Evolutionary conservation across 2,113 vertebrate genomes (phyloP).

Genomic region (Balaenoptera acutorostrata): DNA sequence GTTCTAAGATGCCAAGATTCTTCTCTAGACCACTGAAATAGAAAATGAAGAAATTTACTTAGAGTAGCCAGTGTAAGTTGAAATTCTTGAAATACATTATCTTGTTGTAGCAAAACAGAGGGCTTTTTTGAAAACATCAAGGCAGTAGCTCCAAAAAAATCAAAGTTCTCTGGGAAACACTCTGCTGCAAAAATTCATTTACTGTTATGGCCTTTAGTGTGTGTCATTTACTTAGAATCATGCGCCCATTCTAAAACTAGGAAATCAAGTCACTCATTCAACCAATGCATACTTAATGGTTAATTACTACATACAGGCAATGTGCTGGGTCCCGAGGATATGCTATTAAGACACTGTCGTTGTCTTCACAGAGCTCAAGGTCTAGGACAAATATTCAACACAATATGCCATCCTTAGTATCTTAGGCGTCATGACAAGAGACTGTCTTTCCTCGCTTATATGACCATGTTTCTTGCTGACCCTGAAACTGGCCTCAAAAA

Average conservation of each 20-base stretch:
- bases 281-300: neutral
- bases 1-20: neutral
- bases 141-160: neutral
- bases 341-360: neutral
- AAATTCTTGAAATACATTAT: neutral
- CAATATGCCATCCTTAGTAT: neutral
- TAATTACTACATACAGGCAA: neutral
- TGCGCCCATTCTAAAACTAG: neutral
- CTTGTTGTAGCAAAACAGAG: neutral
- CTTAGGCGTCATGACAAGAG: neutral
- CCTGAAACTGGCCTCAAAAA: neutral
- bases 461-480: neutral
- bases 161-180: neutral
- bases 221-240: neutral
- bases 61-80: neutral
- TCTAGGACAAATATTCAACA: neutral
- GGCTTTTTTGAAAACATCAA: neutral
- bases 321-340: neutral
- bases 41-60: neutral
- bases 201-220: neutral
- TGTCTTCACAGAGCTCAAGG: neutral
- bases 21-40: neutral
- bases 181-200: neutral
- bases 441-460: neutral
- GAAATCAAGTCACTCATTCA: neutral